A percentile compares a stretch with the other conserved stretches of the same genome.
Conservation (phyloP, 2,888 invertebrate species). For the Opisthograptis luteolata region DNA sequence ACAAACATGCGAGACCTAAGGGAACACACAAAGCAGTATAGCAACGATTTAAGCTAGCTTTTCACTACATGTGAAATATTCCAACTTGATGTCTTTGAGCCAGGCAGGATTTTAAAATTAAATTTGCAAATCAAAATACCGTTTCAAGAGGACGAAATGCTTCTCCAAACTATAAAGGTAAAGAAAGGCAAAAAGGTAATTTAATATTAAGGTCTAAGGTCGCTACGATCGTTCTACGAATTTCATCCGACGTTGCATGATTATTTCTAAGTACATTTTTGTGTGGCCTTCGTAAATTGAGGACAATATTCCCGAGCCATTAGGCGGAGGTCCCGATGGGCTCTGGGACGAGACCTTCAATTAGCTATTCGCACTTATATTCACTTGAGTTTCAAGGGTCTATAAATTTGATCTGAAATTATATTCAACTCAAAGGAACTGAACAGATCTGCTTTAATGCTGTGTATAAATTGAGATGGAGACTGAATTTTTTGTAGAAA, state of each 20-base stretch:
- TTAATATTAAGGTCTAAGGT: not conserved
- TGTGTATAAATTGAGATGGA: conserved; percentile 6
- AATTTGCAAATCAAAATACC: too few relatives aligned
- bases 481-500: not conserved
- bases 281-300: conserved; percentile 13
- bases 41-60: too few relatives aligned
- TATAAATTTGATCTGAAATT: conserved; percentile 15
- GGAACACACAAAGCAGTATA: too few relatives aligned
- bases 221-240: not conserved
- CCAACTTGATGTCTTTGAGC: too few relatives aligned
- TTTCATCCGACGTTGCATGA: not conserved
- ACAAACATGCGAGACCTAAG: too few relatives aligned
- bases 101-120: too few relatives aligned
- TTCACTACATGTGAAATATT: too few relatives aligned
- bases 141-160: too few relatives aligned
- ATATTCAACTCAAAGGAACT: conserved; percentile 8
- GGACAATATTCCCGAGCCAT: conserved; percentile 13
- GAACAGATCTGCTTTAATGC: conserved; percentile 11
- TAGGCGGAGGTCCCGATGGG: conserved; percentile 16
- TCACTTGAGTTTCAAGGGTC: conserved; percentile 17
- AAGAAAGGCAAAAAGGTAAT: too few relatives aligned
- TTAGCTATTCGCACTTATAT: conserved; percentile 18
- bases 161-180: too few relatives aligned
- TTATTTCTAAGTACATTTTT: conserved; percentile 9
- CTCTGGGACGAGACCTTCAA: conserved; percentile 10